Conservation (phyloP, 2,113 vertebrate species). For the Origma solitaria region DNA sequence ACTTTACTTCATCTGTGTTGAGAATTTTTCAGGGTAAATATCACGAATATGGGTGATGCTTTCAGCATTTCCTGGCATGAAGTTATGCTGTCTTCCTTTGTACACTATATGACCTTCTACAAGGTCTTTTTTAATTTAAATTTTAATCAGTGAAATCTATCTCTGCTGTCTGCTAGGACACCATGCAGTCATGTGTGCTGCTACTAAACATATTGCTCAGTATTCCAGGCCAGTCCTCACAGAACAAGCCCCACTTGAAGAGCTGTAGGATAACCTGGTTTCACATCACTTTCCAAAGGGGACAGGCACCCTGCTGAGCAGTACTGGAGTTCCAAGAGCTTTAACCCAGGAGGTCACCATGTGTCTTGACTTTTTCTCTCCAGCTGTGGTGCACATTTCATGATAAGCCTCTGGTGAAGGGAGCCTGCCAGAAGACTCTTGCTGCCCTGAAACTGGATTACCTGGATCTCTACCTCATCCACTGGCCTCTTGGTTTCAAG, state of each 20-base stretch:
- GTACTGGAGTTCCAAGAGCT: neutral
- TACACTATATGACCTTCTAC: neutral
- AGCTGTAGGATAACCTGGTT: neutral
- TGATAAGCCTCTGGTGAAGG: slow-evolving; percentile 78
- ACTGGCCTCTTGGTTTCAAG: slow-evolving; percentile 91
- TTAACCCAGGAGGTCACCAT: neutral
- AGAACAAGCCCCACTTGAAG: neutral
- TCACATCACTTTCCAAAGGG: neutral
- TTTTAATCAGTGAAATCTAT: neutral
- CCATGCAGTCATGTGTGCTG: accelerated
- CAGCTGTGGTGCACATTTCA: slow-evolving; percentile 93
- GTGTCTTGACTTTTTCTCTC: neutral
- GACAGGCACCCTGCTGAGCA: neutral
- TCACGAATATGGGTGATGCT: neutral
- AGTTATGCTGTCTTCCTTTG: neutral
- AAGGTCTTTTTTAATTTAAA: neutral
- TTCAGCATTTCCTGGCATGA: neutral
- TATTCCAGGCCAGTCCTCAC: neutral
- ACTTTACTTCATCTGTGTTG: accelerated
- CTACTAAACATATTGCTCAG: accelerated
- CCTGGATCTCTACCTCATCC: slow-evolving; percentile 91
- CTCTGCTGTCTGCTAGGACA: neutral
- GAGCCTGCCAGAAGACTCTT: slow-evolving; percentile 85
- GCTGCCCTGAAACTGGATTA: slow-evolving; percentile 84
- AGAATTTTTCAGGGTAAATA: neutral